Evolutionary conservation across 2,113 vertebrate species (phyloP), one percentile per base, ranked within the genome.

Genomic region (Mionectes macconnelli): DNA sequence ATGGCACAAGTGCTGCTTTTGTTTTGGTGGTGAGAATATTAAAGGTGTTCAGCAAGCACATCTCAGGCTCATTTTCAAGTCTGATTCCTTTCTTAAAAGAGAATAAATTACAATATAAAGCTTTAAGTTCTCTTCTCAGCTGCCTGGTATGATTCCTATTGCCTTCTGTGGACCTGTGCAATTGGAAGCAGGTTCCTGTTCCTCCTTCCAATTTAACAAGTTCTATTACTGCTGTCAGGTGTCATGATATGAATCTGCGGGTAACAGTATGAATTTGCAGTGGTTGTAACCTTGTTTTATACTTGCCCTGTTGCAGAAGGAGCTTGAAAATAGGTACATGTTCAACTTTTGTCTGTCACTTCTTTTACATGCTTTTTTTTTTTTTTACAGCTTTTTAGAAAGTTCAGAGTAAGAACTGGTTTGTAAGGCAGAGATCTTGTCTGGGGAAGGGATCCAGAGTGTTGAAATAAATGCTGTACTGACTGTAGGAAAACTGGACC

Each of bases 51-150:
- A 0, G 33, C 33, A 91, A 83, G 68, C 55, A 53, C 40, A 53
- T 67, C 70, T 80, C 63, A 63, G 55, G 27, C 35, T 66, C 25
- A 15, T 76, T 30, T 75, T 79, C 53, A 44, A 91, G 50, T 67
- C 59, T 50, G 42, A 74, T 91, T 95, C 56, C 64, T 90, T 74
- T 77, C 33, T 88, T 90, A 66, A 93, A 90, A 91, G 67, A 62
- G 73, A 84, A 59, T 60, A 85, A 90, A 93, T 95, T 74, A 70
- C 68, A 91, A 67, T 44, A 27, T 18, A 67, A 77, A 91, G 28
- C 25, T 49, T 83, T 79, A 80, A 45, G 82, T 88, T 83, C 23
- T 67, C 28, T 89, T 74, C 67, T 75, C 21, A n/a, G 53, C 78
- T 80, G 55, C 63, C 82, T 83, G 12, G 19, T 63, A 24, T 55